A percentile compares a stretch with the other conserved stretches of the same genome.
These are phyloP conservation scores for Drepanosiphum platanoidis DNA, from an alignment of 2,888 invertebrate genomes.

Conservation along the genomic window DNA sequence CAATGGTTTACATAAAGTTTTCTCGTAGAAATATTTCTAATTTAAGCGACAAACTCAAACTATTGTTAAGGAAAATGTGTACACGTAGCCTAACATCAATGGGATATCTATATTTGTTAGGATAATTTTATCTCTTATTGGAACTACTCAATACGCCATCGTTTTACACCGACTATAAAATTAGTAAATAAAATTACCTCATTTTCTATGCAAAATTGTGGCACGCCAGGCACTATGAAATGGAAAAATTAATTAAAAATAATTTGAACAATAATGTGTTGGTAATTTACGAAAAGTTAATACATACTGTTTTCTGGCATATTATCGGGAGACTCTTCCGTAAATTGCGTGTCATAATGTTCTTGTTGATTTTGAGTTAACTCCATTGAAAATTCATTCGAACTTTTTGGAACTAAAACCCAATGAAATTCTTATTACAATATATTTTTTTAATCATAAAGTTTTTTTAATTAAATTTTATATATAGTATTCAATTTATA, in stretches of 20 bases:
- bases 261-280: background rate
- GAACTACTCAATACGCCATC: background rate
- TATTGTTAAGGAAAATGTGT: too few relatives aligned
- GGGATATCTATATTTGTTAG: background rate
- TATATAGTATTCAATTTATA: too few relatives aligned
- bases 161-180: background rate
- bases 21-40: too few relatives aligned
- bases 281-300: background rate
- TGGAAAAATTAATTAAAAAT: background rate
- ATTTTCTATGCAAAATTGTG: slow-evolving; percentile 48
- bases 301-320: slow-evolving; percentile 4
- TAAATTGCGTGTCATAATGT: slow-evolving; percentile 80
- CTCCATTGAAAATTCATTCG: slow-evolving; percentile 70
- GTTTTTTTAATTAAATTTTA: too few relatives aligned
- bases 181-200: slow-evolving; percentile 24
- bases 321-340: slow-evolving; percentile 63
- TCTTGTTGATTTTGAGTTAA: slow-evolving; percentile 77
- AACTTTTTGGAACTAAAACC: slow-evolving; percentile 22
- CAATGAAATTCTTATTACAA: too few relatives aligned
- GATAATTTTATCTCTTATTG: background rate
- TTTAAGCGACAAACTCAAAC: too few relatives aligned
- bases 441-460: too few relatives aligned
- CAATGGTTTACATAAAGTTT: too few relatives aligned
- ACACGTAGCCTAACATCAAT: too few relatives aligned
- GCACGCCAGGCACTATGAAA: slow-evolving; percentile 28